These are phyloP conservation scores for Aleiodes sp. DNA, from an alignment of 1,140 invertebrate species.

Conservation along the genomic window DNA sequence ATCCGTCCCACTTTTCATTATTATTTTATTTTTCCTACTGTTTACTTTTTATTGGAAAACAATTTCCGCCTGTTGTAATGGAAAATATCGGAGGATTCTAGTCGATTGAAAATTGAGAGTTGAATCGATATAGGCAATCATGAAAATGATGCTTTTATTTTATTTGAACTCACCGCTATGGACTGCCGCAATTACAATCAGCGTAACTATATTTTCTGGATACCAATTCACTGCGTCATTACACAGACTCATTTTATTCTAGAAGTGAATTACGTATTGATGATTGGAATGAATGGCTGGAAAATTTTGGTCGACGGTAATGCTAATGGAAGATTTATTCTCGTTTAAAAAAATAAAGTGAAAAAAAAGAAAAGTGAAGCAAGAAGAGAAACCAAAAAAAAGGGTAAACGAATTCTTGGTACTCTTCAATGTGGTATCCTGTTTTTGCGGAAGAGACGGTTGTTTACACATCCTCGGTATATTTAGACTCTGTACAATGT, in stretches of 20 bases:
- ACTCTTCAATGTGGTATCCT: too few relatives aligned
- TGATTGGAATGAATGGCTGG: background rate
- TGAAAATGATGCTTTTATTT: constrained; percentile 25
- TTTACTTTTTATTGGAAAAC: background rate
- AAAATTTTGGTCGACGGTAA: background rate
- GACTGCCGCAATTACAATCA: constrained; percentile 46
- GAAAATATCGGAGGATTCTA: background rate
- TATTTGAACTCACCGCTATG: constrained; percentile 17
- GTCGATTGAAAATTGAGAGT: background rate
- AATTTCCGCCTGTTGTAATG: background rate
- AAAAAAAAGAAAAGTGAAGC: too few relatives aligned
- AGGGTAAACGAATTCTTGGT: too few relatives aligned
- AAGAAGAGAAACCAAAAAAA: too few relatives aligned
- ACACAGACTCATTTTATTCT: constrained; percentile 22
- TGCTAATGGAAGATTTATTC: background rate
- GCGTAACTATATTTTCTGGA: constrained; percentile 42
- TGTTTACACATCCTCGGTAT: too few relatives aligned
- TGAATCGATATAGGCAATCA: background rate
- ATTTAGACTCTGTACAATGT: background rate
- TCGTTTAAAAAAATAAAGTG: too few relatives aligned
- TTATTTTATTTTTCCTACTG: constrained; percentile 3
- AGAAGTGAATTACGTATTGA: constrained; percentile 3
- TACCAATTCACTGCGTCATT: constrained; percentile 24
- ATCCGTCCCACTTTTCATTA: background rate
- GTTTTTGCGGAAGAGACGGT: too few relatives aligned